phyloP scores from a whole-genome alignment of 1,140 invertebrate species.

The Gyrodactylus bullatarudis region DNA sequence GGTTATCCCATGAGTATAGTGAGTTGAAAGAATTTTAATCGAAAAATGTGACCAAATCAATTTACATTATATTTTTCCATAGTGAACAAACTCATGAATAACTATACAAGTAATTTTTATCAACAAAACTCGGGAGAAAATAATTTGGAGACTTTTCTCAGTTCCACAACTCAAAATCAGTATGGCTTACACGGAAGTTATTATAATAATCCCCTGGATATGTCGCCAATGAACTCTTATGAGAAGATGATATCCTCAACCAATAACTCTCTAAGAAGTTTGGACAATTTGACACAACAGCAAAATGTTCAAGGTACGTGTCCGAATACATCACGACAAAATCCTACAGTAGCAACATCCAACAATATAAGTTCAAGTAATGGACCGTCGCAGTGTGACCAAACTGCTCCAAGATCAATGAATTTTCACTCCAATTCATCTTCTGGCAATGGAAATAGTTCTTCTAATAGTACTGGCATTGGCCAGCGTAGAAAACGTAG shows the following conservation, averaged over 20 bases:
- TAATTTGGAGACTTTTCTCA: background rate
- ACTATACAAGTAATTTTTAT: background rate
- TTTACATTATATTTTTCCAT: background rate
- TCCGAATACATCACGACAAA: too few species aligned
- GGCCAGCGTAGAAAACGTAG: slow-evolving; percentile 48
- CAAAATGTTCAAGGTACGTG: too few species aligned
- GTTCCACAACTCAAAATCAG: background rate
- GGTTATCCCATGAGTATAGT: background rate
- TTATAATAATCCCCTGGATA: background rate
- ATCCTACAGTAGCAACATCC: background rate
- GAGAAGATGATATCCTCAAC: background rate
- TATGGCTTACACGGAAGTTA: too few species aligned
- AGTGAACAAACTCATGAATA: background rate
- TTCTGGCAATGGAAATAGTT: background rate
- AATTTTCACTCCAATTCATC: background rate
- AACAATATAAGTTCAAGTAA: background rate
- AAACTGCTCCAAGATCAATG: too few species aligned
- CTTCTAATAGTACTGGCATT: background rate
- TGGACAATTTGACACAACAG: too few species aligned
- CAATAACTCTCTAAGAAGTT: too few species aligned
- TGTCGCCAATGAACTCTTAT: background rate
- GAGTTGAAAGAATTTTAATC: background rate
- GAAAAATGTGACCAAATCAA: background rate
- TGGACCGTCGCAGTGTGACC: too few species aligned
- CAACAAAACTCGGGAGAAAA: background rate